Conservation (phyloP, 2,888 invertebrate species). For the Chymomyza fuscimana region DNA sequence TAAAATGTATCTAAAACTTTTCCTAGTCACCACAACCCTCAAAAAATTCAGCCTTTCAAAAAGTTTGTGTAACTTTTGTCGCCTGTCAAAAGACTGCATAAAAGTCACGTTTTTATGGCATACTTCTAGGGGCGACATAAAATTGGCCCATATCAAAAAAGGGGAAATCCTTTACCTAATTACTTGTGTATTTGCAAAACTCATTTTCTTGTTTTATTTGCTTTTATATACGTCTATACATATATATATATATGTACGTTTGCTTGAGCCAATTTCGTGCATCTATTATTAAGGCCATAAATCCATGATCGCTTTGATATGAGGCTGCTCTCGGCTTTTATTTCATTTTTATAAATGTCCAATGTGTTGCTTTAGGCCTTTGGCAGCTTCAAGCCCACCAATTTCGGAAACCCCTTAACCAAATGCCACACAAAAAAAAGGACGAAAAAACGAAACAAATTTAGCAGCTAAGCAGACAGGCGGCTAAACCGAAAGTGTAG, state of each 20-base stretch:
- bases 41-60: background rate
- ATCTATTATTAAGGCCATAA: constrained; percentile 72
- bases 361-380: constrained; percentile 36
- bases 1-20: too few species aligned
- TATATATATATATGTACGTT: constrained; percentile 33
- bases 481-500: background rate
- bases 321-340: constrained; percentile 52
- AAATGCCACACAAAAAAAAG: constrained; percentile 53
- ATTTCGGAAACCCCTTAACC: constrained; percentile 33
- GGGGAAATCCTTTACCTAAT: constrained; percentile 66
- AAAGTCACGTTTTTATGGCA: background rate
- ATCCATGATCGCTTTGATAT: constrained; percentile 73
- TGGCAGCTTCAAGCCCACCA: background rate
- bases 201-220: constrained; percentile 30
- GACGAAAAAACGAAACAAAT: constrained; percentile 30
- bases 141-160: background rate
- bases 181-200: constrained; percentile 47
- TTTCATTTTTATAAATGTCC: constrained; percentile 62
- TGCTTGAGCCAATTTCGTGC: constrained; percentile 43
- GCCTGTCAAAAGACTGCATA: background rate
- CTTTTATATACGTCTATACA: constrained; percentile 29
- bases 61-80: background rate
- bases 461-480: constrained; percentile 40
- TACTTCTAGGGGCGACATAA: background rate
- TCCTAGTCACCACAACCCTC: too few species aligned